Evolutionary conservation across 2,888 invertebrate genomes (phyloP), one percentile per base, ranked within the genome.

Genomic region (Crematogaster levior): DNA sequence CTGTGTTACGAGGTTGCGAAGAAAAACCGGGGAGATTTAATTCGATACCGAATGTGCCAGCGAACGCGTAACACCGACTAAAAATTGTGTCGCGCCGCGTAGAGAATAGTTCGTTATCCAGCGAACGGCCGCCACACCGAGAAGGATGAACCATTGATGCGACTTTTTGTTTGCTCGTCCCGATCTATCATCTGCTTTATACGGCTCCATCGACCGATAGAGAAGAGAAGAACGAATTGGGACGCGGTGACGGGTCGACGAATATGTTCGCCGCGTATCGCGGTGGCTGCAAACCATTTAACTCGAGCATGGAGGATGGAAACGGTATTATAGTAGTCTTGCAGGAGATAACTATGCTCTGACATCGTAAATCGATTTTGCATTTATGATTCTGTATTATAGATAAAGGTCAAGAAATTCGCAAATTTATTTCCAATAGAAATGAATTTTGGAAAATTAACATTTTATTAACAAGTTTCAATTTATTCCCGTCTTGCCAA

Each of bases 91-190:
- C 77, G 40, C 53, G 48, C 30, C 58, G 46, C 21, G 18, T 27
- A 1, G 40, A 79, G 77, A 79, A 79, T 79, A 79, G 77, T 79
- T 79, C 77, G 77, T 79, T 79, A 79, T 18, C 43, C 53, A 18
- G 18, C 65, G 73, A 60, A 73, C 37, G 37, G 12, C 6, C 70
- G 61, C 30, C 34, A 24, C 30, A 34, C 27, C 27, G 73, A 77
- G 56, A 34, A 77, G 53, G 75, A 70, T 34, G 73, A 56, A 72
- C 40, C 40, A 53, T 77, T 77, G 70, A 77, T 72, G 30, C 56
- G 77, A 73, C 43, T 79, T 79, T 79, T 79, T 79, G 73, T 56
- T 58, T 56, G 77, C 73, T 18, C 56, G 77, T 7, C 7, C 56
- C 73, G 56, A 72, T 79, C 73, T 79, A 56, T 79, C 77, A 34